These are phyloP conservation scores for Cerastis rubricosa DNA, from an alignment of 2,888 invertebrate species.

Conservation along the genomic window DNA sequence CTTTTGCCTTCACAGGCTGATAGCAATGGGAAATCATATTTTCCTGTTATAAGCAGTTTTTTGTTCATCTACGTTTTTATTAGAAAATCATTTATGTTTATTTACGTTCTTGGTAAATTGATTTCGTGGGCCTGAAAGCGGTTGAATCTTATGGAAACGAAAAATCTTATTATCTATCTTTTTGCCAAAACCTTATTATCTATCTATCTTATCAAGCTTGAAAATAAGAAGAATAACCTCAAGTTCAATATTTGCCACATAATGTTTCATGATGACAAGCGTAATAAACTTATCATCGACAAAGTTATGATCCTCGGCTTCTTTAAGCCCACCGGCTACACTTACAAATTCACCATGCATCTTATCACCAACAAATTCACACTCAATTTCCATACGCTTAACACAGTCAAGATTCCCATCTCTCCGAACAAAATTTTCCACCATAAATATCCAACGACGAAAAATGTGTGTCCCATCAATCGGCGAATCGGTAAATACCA, in stretches of 20 bases:
- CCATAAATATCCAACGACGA: conserved; percentile 64
- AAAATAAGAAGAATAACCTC: no score
- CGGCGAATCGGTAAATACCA: conserved; percentile 85
- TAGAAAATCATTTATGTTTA: conserved; percentile 62
- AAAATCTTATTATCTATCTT: neutral
- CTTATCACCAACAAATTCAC: conserved; percentile 2
- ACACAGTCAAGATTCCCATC: conserved; percentile 26
- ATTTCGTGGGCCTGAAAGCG: conserved; percentile 1
- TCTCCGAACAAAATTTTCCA: conserved; percentile 54
- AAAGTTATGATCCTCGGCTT: neutral
- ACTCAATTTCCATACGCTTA: conserved; percentile 7
- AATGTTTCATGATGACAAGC: neutral
- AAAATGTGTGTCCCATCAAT: conserved; percentile 79
- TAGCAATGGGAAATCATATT: conserved; percentile 85
- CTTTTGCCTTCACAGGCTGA: conserved; percentile 76
- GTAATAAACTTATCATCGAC: neutral
- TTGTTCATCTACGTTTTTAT: conserved; percentile 68
- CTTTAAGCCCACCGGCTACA: neutral
- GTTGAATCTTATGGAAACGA: neutral
- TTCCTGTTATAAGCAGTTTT: conserved; percentile 73
- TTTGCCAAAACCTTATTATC: neutral
- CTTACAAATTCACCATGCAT: neutral
- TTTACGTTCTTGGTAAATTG: conserved; percentile 13
- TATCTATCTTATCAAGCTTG: neutral
- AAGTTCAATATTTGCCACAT: neutral